Percentiles rank a stretch among this genome's conserved stretches.
phyloP scores from a whole-genome alignment of 2,113 vertebrate genomes.

The Oceanites oceanicus region DNA sequence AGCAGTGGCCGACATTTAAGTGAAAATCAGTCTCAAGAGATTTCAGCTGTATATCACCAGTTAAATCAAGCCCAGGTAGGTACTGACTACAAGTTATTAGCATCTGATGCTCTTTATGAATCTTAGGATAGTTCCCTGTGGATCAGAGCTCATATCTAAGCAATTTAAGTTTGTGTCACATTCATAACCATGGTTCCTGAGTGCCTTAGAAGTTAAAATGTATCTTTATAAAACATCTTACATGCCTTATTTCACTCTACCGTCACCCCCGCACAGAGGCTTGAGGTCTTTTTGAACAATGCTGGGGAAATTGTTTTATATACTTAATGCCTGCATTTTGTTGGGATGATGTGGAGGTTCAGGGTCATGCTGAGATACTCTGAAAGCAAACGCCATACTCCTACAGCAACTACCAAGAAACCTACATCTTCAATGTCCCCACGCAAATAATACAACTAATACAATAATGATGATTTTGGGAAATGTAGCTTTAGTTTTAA shows the following conservation, averaged over 20 bases:
- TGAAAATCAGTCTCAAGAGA: neutral
- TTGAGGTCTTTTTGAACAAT: conserved; percentile 14
- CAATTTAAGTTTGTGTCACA: conserved; percentile 41
- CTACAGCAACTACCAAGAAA: neutral
- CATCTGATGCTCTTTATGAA: neutral
- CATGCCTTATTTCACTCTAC: neutral
- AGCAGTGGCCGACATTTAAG: neutral
- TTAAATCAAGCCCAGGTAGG: neutral
- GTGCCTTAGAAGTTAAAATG: conserved; percentile 44
- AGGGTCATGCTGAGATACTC: neutral
- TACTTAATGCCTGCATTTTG: neutral
- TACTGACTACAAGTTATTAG: neutral
- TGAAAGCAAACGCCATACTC: neutral
- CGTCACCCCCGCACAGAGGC: neutral
- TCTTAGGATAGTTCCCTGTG: conserved; percentile 25
- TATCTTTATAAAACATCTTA: conserved; percentile 38
- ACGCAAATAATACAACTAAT: neutral
- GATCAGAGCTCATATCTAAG: conserved; percentile 43
- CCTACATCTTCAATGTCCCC: neutral
- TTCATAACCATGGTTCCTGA: conserved; percentile 65
- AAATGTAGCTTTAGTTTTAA: neutral
- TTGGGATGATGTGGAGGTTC: neutral
- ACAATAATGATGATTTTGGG: neutral
- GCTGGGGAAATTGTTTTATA: neutral
- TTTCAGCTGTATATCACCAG: neutral